Evolutionary conservation across 2,113 vertebrate genomes (phyloP).

Genomic region (Cacatua alba): DNA sequence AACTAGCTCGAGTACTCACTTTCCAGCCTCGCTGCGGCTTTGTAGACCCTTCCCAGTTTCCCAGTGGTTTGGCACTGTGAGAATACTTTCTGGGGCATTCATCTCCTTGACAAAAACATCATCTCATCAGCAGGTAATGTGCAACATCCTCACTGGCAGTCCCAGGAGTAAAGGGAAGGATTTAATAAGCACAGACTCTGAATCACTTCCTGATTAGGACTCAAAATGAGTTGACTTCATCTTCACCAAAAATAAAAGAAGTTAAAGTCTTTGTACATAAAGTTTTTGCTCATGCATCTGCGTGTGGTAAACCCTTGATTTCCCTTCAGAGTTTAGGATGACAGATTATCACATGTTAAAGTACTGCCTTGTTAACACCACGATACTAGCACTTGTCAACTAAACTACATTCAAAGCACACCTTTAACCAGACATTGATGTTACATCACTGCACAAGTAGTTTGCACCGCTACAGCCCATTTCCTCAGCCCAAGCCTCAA

Average conservation of each 20-base stretch:
- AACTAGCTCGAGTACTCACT: neutral
- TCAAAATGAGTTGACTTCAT: conserved; percentile 45
- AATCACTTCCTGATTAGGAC: conserved; percentile 60
- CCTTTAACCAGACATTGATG: neutral
- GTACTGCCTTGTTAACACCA: neutral
- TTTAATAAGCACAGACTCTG: conserved; percentile 48
- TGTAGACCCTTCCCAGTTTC: neutral
- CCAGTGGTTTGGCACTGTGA: neutral
- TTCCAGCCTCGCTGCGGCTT: neutral
- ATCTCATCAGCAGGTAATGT: conserved; percentile 58
- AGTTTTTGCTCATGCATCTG: neutral
- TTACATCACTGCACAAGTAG: neutral
- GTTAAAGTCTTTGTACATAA: neutral
- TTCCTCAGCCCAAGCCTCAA: neutral
- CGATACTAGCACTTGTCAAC: neutral
- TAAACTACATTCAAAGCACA: neutral
- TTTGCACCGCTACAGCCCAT: neutral
- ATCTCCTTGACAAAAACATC: conserved; percentile 26
- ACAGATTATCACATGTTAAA: neutral
- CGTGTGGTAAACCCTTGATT: neutral
- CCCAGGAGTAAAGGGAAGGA: conserved; percentile 42
- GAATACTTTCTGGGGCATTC: conserved; percentile 39
- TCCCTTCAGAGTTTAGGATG: neutral
- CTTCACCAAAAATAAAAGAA: neutral
- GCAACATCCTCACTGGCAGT: conserved; percentile 35